Evolutionary conservation across 2,888 invertebrate genomes (phyloP).

Genomic region (Drosophila koepferae): DNA sequence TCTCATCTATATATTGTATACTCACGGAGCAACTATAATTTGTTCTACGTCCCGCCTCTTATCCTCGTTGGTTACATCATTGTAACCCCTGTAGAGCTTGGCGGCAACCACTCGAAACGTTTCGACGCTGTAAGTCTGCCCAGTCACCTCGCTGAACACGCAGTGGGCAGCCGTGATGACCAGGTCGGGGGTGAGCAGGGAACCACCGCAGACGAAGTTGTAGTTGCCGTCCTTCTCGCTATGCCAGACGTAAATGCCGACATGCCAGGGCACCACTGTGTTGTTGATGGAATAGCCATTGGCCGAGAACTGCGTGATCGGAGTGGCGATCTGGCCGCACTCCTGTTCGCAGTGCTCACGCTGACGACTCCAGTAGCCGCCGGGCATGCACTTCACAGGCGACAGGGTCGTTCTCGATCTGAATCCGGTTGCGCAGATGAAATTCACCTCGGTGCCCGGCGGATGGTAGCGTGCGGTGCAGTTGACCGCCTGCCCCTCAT

Average conservation of each 20-base stretch:
- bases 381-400: conserved; percentile 47
- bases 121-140: conserved; percentile 21
- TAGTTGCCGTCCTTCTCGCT: conserved; percentile 51
- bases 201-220: conserved; percentile 63
- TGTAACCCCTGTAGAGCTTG: conserved; percentile 58
- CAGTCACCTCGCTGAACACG: conserved; percentile 52
- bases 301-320: conserved; percentile 61
- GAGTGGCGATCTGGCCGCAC: conserved; percentile 70
- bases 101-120: conserved; percentile 60
- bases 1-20: neutral
- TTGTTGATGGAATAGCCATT: conserved; percentile 63
- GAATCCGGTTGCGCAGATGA: conserved; percentile 63
- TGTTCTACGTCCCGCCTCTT: conserved; percentile 23
- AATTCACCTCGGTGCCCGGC: conserved; percentile 64
- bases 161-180: conserved; percentile 71
- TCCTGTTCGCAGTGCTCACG: conserved; percentile 57
- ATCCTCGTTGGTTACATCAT: conserved; percentile 37
- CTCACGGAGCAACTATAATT: conserved; percentile 54
- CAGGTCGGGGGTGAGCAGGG: conserved; percentile 66
- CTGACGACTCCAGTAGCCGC: conserved; percentile 58
- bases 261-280: conserved; percentile 67
- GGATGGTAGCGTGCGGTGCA: conserved; percentile 57
- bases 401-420: conserved; percentile 22
- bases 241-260: conserved; percentile 57
- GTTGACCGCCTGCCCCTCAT: conserved; percentile 44